Percentiles rank a stretch among this genome's conserved stretches.
These are phyloP conservation scores for Pygocentrus nattereri DNA, from an alignment of 2,797 vertebrate species.

Conservation along the genomic window DNA sequence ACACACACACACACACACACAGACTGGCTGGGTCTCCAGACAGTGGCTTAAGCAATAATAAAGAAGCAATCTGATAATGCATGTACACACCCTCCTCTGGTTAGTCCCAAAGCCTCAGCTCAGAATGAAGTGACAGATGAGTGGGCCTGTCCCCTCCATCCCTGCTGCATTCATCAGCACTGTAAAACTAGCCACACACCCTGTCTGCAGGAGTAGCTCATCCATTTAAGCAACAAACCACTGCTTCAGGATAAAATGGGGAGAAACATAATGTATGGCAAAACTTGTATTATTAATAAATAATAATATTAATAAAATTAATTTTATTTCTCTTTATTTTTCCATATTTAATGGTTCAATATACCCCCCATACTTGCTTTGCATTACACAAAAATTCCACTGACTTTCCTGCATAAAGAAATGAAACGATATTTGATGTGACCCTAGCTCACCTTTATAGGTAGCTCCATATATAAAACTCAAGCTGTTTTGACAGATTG, in stretches of 20 bases:
- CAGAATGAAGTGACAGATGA: slow-evolving; percentile 53
- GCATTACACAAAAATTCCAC: background rate
- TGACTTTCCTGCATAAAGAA: too few relatives aligned
- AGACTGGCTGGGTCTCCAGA: background rate
- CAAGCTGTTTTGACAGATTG: too few relatives aligned
- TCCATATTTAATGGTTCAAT: background rate
- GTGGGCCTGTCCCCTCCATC: slow-evolving; percentile 31
- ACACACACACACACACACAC: background rate
- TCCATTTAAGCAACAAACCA: too few relatives aligned
- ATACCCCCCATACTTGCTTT: background rate
- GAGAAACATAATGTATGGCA: background rate
- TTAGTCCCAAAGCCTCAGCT: slow-evolving; percentile 28
- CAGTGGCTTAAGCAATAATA: background rate
- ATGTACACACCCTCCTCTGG: slow-evolving; percentile 4
- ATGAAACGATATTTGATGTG: too few relatives aligned
- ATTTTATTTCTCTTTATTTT: background rate
- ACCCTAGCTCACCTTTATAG: too few relatives aligned
- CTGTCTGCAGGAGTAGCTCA: background rate
- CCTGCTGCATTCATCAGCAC: slow-evolving; percentile 42
- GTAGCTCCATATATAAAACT: too few relatives aligned
- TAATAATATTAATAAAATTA: too few relatives aligned
- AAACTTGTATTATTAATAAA: too few relatives aligned
- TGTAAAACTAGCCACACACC: slow-evolving; percentile 20
- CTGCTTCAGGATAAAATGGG: background rate
- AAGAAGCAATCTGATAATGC: background rate